These are phyloP conservation scores for Malacoraja senta DNA, from an alignment of 2,797 vertebrate species.

Conservation along the genomic window DNA sequence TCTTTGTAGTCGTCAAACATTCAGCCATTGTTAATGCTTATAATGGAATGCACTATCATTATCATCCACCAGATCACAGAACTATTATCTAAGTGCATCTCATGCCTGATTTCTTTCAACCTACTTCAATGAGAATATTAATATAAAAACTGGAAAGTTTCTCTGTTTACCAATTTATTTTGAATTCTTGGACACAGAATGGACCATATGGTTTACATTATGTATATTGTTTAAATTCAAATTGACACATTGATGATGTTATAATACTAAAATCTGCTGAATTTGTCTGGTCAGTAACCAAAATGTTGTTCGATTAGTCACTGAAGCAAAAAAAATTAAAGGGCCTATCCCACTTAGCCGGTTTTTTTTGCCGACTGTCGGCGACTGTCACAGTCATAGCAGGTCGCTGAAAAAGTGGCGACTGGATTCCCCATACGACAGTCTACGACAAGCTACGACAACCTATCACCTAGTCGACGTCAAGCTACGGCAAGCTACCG, in stretches of 20 bases:
- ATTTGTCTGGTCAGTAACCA: not conserved
- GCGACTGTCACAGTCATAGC: too few species aligned
- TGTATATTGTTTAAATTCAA: not conserved
- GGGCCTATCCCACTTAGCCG: too few species aligned
- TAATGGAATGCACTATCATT: not conserved
- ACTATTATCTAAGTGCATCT: not conserved
- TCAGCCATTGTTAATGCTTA: not conserved
- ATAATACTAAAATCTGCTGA: not conserved
- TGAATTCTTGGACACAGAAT: not conserved
- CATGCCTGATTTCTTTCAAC: not conserved
- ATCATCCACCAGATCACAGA: not conserved
- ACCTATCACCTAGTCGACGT: too few species aligned
- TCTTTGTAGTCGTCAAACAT: not conserved
- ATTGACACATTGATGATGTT: not conserved
- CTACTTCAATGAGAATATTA: not conserved
- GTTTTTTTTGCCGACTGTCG: too few species aligned
- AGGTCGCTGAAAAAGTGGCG: too few species aligned
- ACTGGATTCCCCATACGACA: too few species aligned
- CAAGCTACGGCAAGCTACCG: too few species aligned
- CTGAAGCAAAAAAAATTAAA: not conserved
- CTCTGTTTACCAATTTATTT: not conserved
- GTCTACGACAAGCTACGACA: too few species aligned
- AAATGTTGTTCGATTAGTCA: not conserved
- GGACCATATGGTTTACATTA: not conserved
- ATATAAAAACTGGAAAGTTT: not conserved